These are phyloP conservation scores for Threskiornis aethiopicus DNA, from an alignment of 2,797 vertebrate species.

Conservation along the genomic window DNA sequence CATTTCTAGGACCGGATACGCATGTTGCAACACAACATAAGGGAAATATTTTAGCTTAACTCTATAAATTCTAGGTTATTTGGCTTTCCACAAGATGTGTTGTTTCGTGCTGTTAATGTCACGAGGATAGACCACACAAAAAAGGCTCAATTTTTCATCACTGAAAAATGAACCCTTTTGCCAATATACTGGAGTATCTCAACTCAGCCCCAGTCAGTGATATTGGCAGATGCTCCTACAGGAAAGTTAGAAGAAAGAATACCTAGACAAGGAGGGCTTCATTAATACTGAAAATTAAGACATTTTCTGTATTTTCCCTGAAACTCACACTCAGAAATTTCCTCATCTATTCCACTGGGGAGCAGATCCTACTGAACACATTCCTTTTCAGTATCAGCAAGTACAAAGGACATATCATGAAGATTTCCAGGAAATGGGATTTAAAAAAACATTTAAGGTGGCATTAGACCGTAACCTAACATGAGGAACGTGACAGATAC, in stretches of 20 bases:
- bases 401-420: neutral
- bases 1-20: conserved; percentile 51
- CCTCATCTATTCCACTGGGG: neutral
- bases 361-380: neutral
- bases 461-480: neutral
- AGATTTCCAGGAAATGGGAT: neutral
- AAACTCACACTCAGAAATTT: neutral
- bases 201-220: neutral
- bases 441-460: neutral
- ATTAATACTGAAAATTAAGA: neutral
- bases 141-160: neutral
- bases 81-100: neutral
- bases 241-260: neutral
- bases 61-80: conserved; percentile 42
- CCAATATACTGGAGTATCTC: neutral
- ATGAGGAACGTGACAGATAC: neutral
- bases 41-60: conserved; percentile 66
- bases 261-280: neutral
- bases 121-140: neutral
- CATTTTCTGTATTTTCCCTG: neutral
- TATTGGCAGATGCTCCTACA: neutral
- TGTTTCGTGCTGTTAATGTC: neutral
- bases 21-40: conserved; percentile 61
- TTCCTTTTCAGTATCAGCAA: neutral
- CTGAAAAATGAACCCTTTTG: neutral